Conservation (phyloP, 2,113 vertebrate genomes). For the Pseudorasbora parva region DNA sequence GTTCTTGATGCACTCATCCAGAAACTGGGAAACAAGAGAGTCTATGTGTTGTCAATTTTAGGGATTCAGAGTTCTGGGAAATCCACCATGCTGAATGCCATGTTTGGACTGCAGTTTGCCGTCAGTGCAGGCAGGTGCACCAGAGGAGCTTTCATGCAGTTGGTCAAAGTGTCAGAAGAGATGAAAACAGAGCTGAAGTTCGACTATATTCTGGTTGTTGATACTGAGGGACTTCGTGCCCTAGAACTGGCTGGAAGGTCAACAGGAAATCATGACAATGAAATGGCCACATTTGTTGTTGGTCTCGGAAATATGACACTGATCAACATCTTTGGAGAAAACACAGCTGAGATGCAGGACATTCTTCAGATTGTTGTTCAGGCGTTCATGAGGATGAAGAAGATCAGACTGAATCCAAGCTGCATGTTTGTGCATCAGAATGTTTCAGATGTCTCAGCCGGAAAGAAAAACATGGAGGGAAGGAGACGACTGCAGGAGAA, state of each 20-base stretch:
- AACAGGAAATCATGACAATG: constrained; percentile 66
- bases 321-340: constrained; percentile 72
- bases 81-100: constrained; percentile 55
- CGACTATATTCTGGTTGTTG: not conserved
- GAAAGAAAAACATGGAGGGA: constrained; percentile 4
- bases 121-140: constrained; percentile 15
- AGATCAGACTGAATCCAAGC: not conserved
- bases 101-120: constrained; percentile 9
- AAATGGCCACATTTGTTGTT: constrained; percentile 72
- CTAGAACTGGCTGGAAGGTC: constrained; percentile 47
- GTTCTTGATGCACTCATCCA: constrained; percentile 71
- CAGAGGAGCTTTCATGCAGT: constrained; percentile 66
- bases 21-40: constrained; percentile 70
- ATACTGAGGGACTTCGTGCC: not conserved
- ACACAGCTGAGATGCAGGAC: not conserved
- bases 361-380: constrained; percentile 17
- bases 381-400: constrained; percentile 9
- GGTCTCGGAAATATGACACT: constrained; percentile 70
- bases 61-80: constrained; percentile 80
- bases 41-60: constrained; percentile 81
- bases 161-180: constrained; percentile 61
- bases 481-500: not conserved
- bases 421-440: not conserved
- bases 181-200: constrained; percentile 41
- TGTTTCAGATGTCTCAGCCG: not conserved